Evolutionary conservation across 1,140 invertebrate genomes (phyloP).

Genomic region (Harpegnathos saltator): DNA sequence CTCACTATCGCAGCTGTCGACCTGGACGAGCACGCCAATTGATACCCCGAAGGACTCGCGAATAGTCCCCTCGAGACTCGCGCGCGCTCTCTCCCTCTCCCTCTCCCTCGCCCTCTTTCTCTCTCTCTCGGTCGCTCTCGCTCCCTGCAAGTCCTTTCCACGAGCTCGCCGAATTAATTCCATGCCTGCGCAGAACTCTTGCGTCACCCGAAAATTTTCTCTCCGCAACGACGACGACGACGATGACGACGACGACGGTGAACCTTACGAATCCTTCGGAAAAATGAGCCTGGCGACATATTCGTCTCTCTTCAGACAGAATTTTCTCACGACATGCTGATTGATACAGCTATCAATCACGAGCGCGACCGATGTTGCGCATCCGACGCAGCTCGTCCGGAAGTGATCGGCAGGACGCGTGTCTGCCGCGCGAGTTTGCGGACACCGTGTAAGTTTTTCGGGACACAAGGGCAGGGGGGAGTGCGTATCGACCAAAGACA

Average conservation of each 20-base stretch:
- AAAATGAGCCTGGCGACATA: conserved; percentile 1
- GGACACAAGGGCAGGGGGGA: no score
- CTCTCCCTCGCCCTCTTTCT: conserved; percentile 36
- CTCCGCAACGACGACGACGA: conserved; percentile 30
- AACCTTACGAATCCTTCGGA: conserved; percentile 22
- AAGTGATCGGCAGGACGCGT: no score
- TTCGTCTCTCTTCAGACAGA: no score
- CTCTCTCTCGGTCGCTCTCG: conserved; percentile 8
- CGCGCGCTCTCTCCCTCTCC: conserved; percentile 50
- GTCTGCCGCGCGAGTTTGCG: background rate
- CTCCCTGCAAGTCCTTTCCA: conserved; percentile 44
- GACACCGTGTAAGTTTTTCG: background rate
- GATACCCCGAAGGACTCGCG: conserved; percentile 77
- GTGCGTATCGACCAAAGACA: background rate
- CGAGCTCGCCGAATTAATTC: conserved; percentile 69
- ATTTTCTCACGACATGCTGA: no score
- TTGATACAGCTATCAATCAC: no score
- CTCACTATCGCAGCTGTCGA: conserved; percentile 76
- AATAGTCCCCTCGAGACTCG: conserved; percentile 73
- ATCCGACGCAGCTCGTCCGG: no score
- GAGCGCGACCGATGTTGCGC: no score
- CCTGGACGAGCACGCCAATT: conserved; percentile 79
- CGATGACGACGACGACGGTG: conserved; percentile 37
- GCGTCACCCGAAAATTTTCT: background rate
- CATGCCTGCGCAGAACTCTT: conserved; percentile 12